These are phyloP conservation scores for Ceramica pisi DNA, from an alignment of 2,888 invertebrate species.

Conservation along the genomic window DNA sequence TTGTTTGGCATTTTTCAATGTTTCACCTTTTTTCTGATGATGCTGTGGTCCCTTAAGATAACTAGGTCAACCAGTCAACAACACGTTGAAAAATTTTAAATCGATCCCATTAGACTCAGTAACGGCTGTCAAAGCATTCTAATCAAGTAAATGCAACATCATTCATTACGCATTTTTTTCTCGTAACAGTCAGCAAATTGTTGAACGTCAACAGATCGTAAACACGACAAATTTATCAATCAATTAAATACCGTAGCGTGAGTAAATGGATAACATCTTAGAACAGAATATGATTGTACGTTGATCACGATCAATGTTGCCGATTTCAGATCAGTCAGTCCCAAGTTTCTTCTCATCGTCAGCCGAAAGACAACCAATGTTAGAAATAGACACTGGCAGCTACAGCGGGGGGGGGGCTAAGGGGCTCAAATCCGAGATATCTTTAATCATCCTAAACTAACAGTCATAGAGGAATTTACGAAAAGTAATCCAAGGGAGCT, in stretches of 20 bases:
- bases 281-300: slow-evolving; percentile 13
- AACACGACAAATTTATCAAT: slow-evolving; percentile 28
- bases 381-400: too few relatives aligned
- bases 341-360: neutral
- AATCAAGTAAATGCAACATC: slow-evolving; percentile 23
- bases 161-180: slow-evolving; percentile 16
- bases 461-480: too few relatives aligned
- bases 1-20: slow-evolving; percentile 1
- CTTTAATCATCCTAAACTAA: too few relatives aligned
- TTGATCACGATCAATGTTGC: slow-evolving; percentile 16
- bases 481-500: too few relatives aligned
- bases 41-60: neutral
- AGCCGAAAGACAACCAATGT: neutral
- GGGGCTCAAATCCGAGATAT: too few relatives aligned
- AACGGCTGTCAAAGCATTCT: slow-evolving; percentile 22
- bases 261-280: slow-evolving; percentile 28
- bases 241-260: slow-evolving; percentile 24
- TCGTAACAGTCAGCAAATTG: slow-evolving; percentile 11
- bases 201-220: slow-evolving; percentile 10
- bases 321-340: neutral
- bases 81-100: neutral
- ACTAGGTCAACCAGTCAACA: neutral
- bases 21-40: neutral
- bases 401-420: too few relatives aligned
- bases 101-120: neutral